Evolutionary conservation across 2,888 invertebrate species (phyloP).

Genomic region (Microdon myrmicae): DNA sequence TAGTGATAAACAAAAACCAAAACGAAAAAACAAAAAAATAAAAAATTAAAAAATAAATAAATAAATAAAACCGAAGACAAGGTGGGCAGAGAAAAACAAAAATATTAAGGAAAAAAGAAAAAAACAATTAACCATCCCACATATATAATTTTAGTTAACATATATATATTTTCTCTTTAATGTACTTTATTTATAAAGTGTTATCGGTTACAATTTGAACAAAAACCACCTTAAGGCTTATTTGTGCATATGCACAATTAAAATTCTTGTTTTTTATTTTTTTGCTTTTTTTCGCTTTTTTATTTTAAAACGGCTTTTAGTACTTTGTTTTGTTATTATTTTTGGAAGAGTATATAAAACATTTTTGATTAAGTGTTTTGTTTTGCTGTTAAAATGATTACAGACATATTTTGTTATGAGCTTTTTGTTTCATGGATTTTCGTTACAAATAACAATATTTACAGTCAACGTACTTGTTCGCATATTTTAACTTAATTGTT

Average conservation of each 20-base stretch:
- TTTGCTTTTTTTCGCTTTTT: conserved; percentile 1
- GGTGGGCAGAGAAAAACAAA: conserved; percentile 23
- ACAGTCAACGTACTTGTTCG: too few species aligned
- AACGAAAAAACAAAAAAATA: conserved; percentile 20
- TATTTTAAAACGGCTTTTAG: conserved; percentile 3
- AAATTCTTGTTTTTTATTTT: not conserved
- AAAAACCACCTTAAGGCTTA: conserved; percentile 14
- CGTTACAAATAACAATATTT: too few species aligned
- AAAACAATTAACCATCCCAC: conserved; percentile 16
- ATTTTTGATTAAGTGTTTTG: conserved; percentile 12
- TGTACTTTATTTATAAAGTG: conserved; percentile 10
- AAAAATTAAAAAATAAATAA: conserved; percentile 24
- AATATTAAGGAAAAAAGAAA: conserved; percentile 8
- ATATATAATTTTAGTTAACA: conserved; percentile 42
- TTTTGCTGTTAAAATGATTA: conserved; percentile 9
- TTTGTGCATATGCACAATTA: conserved; percentile 4
- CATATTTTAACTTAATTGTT: too few species aligned
- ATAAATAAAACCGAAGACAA: conserved; percentile 16
- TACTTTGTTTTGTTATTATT: conserved; percentile 4
- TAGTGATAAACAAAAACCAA: conserved; percentile 33
- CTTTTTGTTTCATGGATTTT: too few species aligned
- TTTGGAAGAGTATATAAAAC: conserved; percentile 22
- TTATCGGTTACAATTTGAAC: conserved; percentile 21
- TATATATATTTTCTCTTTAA: conserved; percentile 44
- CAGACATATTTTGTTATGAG: too few species aligned